These are phyloP conservation scores for Leptura quadrifasciata DNA, from an alignment of 2,888 invertebrate species.

Conservation along the genomic window DNA sequence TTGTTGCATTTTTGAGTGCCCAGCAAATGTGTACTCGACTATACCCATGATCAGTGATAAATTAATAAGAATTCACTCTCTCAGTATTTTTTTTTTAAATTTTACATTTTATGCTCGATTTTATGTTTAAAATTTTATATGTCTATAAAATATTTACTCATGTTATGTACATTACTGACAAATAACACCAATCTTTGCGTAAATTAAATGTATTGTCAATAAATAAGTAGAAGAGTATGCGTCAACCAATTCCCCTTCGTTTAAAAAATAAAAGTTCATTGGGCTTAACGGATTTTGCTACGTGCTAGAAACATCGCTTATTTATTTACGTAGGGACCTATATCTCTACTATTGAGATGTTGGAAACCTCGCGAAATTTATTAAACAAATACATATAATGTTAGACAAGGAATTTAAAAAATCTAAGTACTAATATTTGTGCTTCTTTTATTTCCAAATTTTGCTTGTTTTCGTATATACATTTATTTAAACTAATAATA, in stretches of 20 bases:
- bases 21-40: too few relatives aligned
- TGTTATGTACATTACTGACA: too few relatives aligned
- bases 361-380: background rate
- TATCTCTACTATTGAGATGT: background rate
- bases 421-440: background rate
- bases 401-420: background rate
- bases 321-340: background rate
- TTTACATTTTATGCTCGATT: too few relatives aligned
- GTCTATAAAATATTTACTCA: too few relatives aligned
- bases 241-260: background rate
- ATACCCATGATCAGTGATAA: too few relatives aligned
- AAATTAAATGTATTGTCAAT: background rate
- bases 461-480: background rate
- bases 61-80: too few relatives aligned
- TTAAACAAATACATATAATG: background rate
- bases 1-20: too few relatives aligned
- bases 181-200: background rate
- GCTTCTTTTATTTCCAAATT: background rate
- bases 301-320: background rate
- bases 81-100: too few relatives aligned
- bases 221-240: background rate
- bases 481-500: background rate
- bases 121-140: too few relatives aligned
- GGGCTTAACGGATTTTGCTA: conserved; percentile 7
- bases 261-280: conserved; percentile 1